Evolutionary conservation across 2,888 invertebrate genomes (phyloP), one percentile per base, ranked within the genome.

Genomic region (Andrena haemorrhoa): DNA sequence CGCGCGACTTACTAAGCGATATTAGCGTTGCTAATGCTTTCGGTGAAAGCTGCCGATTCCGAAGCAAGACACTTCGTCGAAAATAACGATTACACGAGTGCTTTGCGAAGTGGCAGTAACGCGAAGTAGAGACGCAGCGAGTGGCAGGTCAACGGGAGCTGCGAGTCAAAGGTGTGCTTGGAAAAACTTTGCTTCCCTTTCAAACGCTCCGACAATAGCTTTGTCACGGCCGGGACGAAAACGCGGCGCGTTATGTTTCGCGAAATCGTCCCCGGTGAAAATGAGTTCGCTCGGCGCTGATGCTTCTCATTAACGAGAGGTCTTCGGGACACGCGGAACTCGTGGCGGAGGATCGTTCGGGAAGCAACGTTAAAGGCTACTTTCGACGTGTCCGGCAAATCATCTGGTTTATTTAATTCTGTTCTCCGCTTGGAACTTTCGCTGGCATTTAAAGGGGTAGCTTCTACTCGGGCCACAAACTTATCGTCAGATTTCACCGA

Each of bases 231-330:
- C 16, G 4, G 12, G 4, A 41, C 41, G 41, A 12, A 41, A 41
- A 41, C 12, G 41, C 12, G 41, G 12, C 41, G 12, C 12, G 41
- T 16, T 41, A 41, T 16, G 41, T 1, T 16, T 4, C 0, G 41
- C 41, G 41, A 16, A 41, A 41, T 41, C 16, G 16, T 41, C 12
- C 16, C 16, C 16, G 16, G 16, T 12, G 31, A 26, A 66, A 75
- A 75, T 41, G 53, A 74, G 68, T 49, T 66, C 61, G 12, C 61
- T 41, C 41, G 41, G 41, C 16, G 26, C 64, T 58, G n/a, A 79
- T 79, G 75, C 29, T 47, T 20, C 2, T 49, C 61, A 66, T 79
- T 76, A 71, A 71, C 69, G 23, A 31, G 49, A 23, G 35, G 10
- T 47, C 12, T 26, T 8, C 23, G 41, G 10, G 41, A 41, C 60